Evolutionary conservation across 2,113 vertebrate genomes (phyloP), one percentile per base, ranked within the genome.

Genomic region (Passer montanus): DNA sequence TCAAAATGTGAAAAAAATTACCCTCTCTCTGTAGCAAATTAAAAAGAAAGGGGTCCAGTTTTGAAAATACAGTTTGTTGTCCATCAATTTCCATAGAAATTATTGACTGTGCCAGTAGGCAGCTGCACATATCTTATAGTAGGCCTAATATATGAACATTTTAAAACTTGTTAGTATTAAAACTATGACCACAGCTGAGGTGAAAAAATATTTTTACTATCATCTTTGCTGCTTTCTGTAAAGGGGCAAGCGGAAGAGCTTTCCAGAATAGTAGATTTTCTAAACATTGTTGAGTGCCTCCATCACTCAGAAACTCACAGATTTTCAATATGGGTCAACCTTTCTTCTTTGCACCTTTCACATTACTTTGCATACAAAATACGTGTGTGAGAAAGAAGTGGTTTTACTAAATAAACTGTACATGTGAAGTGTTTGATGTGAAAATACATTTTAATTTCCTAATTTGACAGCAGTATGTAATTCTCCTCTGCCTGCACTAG

Each of bases 401-500:
- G 11, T 47, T 70, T 73, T 89, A 43, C 55, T 67, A 53, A 89
- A 91, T 82, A 84, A 84, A 78, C 35, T 72, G 15, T 47, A 30
- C 14, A 11, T 43, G 37, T 24, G 41, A 64, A 64, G 20, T 22
- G 7, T 22, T 22, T 31, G 30, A 60, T 56, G 69, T 68, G 26
- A 79, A 93, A 97, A 69, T 68, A 68, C 13, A 18, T 84, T 75
- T 91, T 60, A 17, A 82, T 75, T 94, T 63, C 49, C 62, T 58
- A 37, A 2, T 72, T 39, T 91, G 62, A 84, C 49, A 55, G 56
- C 49, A 56, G 27, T 18, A 3, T 37, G 26, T 39, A 23, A 56
- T 41, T 74, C 56, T 70, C 31, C 37, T 55, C 47, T 84, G 33
- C 49, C 23, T 35, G 27, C 35, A 62, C 9, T 22, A 31, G 13